Conservation (phyloP, 2,113 vertebrate species). For the Chloroceryle aenea region DNA sequence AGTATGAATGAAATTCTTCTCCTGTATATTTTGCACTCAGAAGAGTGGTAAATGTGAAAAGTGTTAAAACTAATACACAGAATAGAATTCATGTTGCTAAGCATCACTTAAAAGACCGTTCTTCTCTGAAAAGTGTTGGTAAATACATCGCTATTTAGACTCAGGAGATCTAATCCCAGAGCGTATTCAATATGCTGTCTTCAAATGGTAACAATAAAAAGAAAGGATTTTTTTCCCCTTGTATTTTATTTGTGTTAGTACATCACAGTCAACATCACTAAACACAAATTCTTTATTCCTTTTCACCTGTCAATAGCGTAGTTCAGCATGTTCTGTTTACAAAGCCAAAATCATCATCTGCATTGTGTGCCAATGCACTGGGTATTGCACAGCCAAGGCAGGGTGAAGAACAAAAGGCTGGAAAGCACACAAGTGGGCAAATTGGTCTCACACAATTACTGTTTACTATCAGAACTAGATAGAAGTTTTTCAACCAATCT, state of each 20-base stretch:
- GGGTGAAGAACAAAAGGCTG: not conserved
- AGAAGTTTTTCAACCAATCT: not conserved
- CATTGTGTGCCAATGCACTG: not conserved
- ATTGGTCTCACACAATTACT: not conserved
- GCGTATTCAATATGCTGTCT: not conserved
- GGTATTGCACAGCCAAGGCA: not conserved
- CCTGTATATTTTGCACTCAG: not conserved
- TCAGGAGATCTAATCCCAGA: constrained; percentile 27
- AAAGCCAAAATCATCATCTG: not conserved
- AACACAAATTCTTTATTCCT: not conserved
- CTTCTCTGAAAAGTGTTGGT: constrained; percentile 13
- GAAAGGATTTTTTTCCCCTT: not conserved
- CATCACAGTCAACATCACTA: not conserved
- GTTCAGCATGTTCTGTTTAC: not conserved
- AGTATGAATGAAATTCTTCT: not conserved
- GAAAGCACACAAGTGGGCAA: not conserved
- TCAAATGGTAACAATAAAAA: constrained; percentile 14
- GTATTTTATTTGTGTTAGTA: not conserved
- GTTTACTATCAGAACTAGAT: not conserved
- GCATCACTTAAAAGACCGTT: constrained; percentile 36
- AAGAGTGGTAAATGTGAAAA: not conserved
- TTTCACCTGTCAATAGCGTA: not conserved
- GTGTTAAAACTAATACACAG: constrained; percentile 6
- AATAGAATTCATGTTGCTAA: constrained; percentile 24
- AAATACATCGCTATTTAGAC: constrained; percentile 13